A percentile compares a stretch with the other conserved stretches of the same genome.
Evolutionary conservation across 2,113 vertebrate species (phyloP).

Genomic region (Pelecanus crispus): DNA sequence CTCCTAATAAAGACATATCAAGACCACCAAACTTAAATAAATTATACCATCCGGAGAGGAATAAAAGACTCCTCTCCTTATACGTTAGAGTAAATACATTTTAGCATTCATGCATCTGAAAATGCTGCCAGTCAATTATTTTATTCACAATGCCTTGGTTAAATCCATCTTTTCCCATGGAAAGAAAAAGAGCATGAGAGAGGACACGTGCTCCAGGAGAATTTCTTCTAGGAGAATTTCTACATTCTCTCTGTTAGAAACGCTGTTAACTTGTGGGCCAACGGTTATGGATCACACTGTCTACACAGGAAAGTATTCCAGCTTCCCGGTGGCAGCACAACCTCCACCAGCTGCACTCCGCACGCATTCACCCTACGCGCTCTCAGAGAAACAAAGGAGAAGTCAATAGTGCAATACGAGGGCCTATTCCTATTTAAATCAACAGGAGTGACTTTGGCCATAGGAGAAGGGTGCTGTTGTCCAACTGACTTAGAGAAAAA

Average conservation of each 20-base stretch:
- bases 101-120: background rate
- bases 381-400: constrained; percentile 25
- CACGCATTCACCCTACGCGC: background rate
- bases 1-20: constrained; percentile 3
- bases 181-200: background rate
- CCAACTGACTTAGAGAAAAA: background rate
- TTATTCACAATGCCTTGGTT: background rate
- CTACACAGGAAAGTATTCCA: background rate
- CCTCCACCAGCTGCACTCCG: background rate
- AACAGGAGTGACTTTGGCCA: background rate
- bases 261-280: fast-evolving
- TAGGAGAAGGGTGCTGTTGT: background rate
- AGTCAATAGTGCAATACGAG: background rate
- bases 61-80: background rate
- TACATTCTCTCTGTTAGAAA: background rate
- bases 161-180: background rate
- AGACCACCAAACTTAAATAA: background rate
- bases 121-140: background rate
- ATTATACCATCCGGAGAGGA: background rate
- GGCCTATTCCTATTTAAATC: background rate
- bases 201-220: fast-evolving
- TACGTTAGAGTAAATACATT: background rate
- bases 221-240: background rate
- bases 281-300: background rate
- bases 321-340: background rate